Percentiles rank a stretch among this genome's conserved stretches.
Evolutionary conservation across 2,113 vertebrate species (phyloP).

Genomic region (Harpagus bidentatus): DNA sequence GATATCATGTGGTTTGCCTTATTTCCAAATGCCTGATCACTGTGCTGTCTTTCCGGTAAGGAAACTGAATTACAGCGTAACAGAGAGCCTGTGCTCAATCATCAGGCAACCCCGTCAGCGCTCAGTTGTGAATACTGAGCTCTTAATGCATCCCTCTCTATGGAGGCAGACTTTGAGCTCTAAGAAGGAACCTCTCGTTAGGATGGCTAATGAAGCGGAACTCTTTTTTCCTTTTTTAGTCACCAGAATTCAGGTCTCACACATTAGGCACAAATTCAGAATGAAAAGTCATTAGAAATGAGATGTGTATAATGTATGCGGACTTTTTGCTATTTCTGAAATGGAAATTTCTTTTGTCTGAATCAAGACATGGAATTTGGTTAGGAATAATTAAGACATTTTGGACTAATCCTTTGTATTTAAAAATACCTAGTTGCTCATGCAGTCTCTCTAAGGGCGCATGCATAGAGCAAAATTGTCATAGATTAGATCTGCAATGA

Average conservation of each 20-base stretch:
- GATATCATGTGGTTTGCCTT: not conserved
- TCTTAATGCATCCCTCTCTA: not conserved
- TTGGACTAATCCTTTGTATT: slow-evolving; percentile 28
- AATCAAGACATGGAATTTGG: slow-evolving; percentile 31
- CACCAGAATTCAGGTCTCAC: not conserved
- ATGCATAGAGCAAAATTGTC: slow-evolving; percentile 50
- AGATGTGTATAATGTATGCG: not conserved
- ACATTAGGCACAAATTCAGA: slow-evolving; percentile 25
- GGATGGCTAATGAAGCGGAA: not conserved
- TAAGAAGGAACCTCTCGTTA: not conserved
- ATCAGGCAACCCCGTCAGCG: not conserved
- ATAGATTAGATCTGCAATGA: slow-evolving; percentile 11
- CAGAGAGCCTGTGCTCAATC: not conserved
- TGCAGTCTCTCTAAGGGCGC: slow-evolving; percentile 58
- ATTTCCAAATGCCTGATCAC: not conserved
- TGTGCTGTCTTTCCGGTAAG: not conserved
- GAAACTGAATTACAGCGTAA: not conserved
- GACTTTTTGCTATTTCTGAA: slow-evolving; percentile 40
- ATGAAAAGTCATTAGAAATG: slow-evolving; percentile 23
- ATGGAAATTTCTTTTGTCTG: slow-evolving; percentile 44
- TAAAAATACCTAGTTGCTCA: slow-evolving; percentile 51
- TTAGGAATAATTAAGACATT: slow-evolving; percentile 45
- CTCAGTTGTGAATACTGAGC: not conserved
- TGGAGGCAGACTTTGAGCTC: not conserved
- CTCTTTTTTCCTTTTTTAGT: not conserved